Evolutionary conservation across 2,113 vertebrate species (phyloP).

Genomic region (Scophthalmus maximus): DNA sequence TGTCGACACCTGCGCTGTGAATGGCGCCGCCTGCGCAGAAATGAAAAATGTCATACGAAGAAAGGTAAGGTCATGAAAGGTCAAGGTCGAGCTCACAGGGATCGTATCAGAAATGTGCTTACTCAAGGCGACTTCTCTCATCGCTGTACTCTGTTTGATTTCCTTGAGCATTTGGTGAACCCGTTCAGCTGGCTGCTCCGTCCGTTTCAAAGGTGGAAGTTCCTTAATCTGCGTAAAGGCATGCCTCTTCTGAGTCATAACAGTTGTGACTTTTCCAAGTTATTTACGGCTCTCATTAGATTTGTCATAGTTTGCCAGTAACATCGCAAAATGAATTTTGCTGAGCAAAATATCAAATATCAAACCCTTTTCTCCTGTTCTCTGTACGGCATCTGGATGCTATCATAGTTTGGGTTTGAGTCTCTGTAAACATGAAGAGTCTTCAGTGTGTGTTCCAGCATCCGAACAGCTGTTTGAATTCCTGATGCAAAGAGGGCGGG

Average conservation of each 20-base stretch:
- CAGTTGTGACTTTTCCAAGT: too few species aligned
- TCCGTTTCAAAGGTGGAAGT: slow-evolving; percentile 46
- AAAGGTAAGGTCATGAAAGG: neutral
- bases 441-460: slow-evolving; percentile 81
- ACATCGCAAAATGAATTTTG: neutral
- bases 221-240: slow-evolving; percentile 65
- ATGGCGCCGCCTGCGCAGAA: slow-evolving; percentile 58
- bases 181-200: slow-evolving; percentile 70
- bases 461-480: slow-evolving; percentile 85
- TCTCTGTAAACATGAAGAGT: slow-evolving; percentile 80
- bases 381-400: slow-evolving; percentile 73
- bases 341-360: slow-evolving; percentile 8
- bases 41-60: too few species aligned
- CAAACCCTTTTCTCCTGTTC: slow-evolving; percentile 80
- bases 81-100: too few species aligned
- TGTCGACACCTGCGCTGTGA: slow-evolving; percentile 6
- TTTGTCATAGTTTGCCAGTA: neutral
- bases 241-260: too few species aligned
- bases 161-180: slow-evolving; percentile 80
- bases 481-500: slow-evolving; percentile 72
- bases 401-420: slow-evolving; percentile 76
- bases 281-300: neutral
- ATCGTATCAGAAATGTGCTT: slow-evolving; percentile 15
- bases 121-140: slow-evolving; percentile 83
- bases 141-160: slow-evolving; percentile 76